Base-by-base conservation (phyloP, 1,140 invertebrate genomes). In the Drosophila tropicalis region DNA sequence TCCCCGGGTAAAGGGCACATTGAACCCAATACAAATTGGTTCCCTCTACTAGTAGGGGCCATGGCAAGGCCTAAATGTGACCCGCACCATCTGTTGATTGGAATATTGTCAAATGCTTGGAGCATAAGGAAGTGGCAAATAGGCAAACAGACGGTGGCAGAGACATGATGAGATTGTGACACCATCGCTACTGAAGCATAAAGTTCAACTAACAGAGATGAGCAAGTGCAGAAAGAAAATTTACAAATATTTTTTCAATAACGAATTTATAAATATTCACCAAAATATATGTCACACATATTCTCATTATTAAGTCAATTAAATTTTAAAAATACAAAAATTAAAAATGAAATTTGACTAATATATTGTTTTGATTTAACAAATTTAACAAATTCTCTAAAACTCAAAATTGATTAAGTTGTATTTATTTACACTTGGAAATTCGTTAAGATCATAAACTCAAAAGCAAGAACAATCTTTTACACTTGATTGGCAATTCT, bases 71-170 rank as follows among this genome's bases (percentile, higher is more conserved):
- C 72, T 32, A 32, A 47, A 51, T 63, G 41, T 51, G 41, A 41
- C 39, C 47, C 41, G 55, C 63, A 61, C 75, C 70, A 74, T 71
- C 63, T 71, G 39, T 61, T 76, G 76, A 79, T 79, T 79, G 71
- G 41, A 74, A 78, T 77, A 77, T 70, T 74, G 71, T 74, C 62
- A 76, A 58, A 19, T 58, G 56, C 15, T 32, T 36, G 32, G 32
- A 19, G 32, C 36, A 58, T 39, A 58, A 58, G 56, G 32, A 58
- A 58, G 34, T 58, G 56, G 17, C 44, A 51, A 51, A 51, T 51
- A 58, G 56, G 12, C 32, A 36, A 10, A 12, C 34, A 58, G 9
- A 10, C 15, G 10, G 44, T 22, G 17, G 17, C 6, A 57, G 15
- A 36, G 36, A 12, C 13, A 19, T 36, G 56, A 36, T 34, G 29